phyloP scores from a whole-genome alignment of 2,888 invertebrate genomes.

The Eudiplozoon nipponicum region DNA sequence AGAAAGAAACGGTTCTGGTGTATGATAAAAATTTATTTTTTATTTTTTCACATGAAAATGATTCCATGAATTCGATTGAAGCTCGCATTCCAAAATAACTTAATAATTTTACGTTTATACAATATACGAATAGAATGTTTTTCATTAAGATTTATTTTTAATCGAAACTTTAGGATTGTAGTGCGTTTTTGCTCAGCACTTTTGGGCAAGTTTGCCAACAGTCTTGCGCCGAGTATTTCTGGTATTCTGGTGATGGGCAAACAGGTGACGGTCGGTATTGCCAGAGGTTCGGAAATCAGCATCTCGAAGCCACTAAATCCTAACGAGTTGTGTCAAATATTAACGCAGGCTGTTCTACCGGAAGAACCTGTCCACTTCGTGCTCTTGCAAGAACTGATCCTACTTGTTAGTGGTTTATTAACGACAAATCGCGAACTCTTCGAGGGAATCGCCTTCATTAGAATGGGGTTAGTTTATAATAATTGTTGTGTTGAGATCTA shows the following conservation, averaged over 20 bases:
- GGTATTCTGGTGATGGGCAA: conserved; percentile 84
- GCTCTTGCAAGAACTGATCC: conserved; percentile 57
- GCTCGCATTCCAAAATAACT: no score
- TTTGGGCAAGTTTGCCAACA: conserved; percentile 68
- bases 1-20: no score
- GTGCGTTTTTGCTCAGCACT: conserved; percentile 75
- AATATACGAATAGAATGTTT: no score
- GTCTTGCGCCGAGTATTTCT: conserved; percentile 85
- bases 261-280: conserved; percentile 70
- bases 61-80: no score
- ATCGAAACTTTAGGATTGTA: conserved; percentile 40
- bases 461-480: conserved; percentile 33
- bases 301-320: conserved; percentile 91
- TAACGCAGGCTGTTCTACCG: conserved; percentile 36
- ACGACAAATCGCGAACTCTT: conserved; percentile 69
- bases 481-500: no score
- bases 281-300: conserved; percentile 55
- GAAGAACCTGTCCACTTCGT: conserved; percentile 66
- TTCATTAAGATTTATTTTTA: no score
- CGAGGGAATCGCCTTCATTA: conserved; percentile 54
- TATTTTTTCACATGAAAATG: no score
- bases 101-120: no score
- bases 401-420: conserved; percentile 67
- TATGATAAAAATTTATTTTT: no score
- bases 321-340: conserved; percentile 57